phyloP scores from a whole-genome alignment of 2,797 vertebrate species.

The Mionectes olivaceus region DNA sequence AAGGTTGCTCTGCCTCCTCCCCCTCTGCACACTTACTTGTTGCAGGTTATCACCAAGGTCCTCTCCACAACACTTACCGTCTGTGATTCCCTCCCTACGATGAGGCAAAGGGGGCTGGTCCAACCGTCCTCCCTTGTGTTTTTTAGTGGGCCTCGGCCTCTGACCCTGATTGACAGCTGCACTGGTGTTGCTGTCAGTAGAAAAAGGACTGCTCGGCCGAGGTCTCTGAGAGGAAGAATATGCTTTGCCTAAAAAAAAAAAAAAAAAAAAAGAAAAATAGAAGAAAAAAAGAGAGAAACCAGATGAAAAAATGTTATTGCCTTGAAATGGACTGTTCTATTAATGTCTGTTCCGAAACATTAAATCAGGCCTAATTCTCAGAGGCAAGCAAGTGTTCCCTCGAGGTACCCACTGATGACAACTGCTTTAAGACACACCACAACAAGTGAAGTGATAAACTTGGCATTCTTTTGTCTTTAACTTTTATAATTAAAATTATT shows the following conservation, averaged over 20 bases:
- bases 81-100: conserved; percentile 90
- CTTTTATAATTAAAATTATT: conserved; percentile 21
- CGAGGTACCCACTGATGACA: background rate
- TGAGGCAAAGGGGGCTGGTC: conserved; percentile 89
- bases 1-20: background rate
- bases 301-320: conserved; percentile 23
- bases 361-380: conserved; percentile 34
- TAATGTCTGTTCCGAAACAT: background rate
- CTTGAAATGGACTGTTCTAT: background rate
- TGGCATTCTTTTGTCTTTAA: conserved; percentile 39
- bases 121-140: conserved; percentile 88
- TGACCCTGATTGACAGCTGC: conserved; percentile 91
- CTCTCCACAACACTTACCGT: conserved; percentile 84
- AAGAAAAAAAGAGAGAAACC: background rate
- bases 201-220: conserved; percentile 95
- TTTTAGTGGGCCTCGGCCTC: conserved; percentile 91
- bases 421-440: background rate
- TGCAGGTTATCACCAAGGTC: background rate
- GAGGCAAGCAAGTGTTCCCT: conserved; percentile 13
- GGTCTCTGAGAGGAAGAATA: conserved; percentile 88
- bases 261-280: conserved; percentile 59
- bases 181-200: conserved; percentile 92
- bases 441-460: background rate
- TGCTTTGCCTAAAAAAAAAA: conserved; percentile 87
- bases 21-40: background rate